phyloP scores from a whole-genome alignment of 2,797 vertebrate genomes.

The Centroberyx gerrardi region DNA sequence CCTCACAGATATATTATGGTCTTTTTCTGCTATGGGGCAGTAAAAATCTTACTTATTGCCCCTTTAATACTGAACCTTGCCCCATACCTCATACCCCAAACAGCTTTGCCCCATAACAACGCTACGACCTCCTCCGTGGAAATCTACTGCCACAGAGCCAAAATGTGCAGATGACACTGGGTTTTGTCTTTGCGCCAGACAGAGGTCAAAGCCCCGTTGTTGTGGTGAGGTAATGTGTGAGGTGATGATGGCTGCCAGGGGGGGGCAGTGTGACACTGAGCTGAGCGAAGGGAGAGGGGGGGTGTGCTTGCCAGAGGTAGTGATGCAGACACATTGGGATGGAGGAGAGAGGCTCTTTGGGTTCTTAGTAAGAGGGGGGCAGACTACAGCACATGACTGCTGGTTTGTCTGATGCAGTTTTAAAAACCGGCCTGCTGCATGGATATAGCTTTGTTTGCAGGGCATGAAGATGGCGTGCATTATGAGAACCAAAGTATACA shows the following conservation, averaged over 20 bases:
- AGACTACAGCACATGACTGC: conserved; percentile 18
- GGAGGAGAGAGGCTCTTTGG: not conserved
- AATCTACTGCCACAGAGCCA: not conserved
- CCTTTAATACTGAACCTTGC: no score
- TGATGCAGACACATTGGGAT: conserved; percentile 43
- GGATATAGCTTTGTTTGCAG: conserved; percentile 5
- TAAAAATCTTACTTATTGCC: no score
- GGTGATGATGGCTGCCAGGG: conserved; percentile 13
- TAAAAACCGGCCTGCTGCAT: conserved; percentile 29
- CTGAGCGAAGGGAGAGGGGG: not conserved
- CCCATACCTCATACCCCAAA: not conserved
- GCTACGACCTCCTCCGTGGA: not conserved
- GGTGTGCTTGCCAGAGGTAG: conserved; percentile 32
- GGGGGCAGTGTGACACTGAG: conserved; percentile 42
- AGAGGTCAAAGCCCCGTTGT: not conserved
- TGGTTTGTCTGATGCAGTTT: conserved; percentile 23
- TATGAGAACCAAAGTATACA: not conserved
- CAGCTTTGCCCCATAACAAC: not conserved
- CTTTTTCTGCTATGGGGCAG: no score
- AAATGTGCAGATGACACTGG: not conserved
- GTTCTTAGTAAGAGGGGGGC: conserved; percentile 7
- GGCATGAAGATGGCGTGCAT: not conserved
- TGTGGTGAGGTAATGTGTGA: conserved; percentile 2
- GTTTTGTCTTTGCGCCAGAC: not conserved
- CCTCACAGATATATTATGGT: no score